A percentile compares a stretch with the other conserved stretches of the same genome.
phyloP scores from a whole-genome alignment of 2,113 vertebrate species.

The Thalassoma bifasciatum region DNA sequence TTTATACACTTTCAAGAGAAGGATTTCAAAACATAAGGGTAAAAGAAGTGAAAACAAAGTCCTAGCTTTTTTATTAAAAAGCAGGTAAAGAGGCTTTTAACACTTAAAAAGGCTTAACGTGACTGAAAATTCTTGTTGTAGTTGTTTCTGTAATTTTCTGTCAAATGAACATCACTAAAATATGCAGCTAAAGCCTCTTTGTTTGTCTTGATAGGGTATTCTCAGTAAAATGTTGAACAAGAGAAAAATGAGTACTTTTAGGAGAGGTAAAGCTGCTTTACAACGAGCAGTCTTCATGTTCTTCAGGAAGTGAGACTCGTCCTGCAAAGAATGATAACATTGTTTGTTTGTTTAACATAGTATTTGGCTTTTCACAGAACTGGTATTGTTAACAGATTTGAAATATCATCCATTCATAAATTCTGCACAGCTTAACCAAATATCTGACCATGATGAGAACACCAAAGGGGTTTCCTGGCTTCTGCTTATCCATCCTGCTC shows the following conservation, averaged over 20 bases:
- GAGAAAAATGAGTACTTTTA: conserved; percentile 85
- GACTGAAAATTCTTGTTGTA: too few relatives aligned
- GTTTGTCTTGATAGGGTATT: neutral
- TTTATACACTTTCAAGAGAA: too few relatives aligned
- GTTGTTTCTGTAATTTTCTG: conserved; percentile 5
- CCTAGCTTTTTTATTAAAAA: too few relatives aligned
- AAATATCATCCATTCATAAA: neutral
- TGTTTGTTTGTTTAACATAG: neutral
- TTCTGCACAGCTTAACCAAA: neutral
- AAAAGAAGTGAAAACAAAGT: too few relatives aligned
- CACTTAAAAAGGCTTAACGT: too few relatives aligned
- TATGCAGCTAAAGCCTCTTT: conserved; percentile 1
- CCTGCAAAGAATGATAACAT: conserved; percentile 81
- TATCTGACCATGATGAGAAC: conserved; percentile 93
- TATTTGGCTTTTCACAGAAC: too few relatives aligned
- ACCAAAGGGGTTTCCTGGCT: conserved; percentile 83
- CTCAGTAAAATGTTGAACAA: neutral
- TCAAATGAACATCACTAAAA: neutral
- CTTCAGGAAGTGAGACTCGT: conserved; percentile 98
- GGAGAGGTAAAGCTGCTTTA: conserved; percentile 90
- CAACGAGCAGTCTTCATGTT: conserved; percentile 95
- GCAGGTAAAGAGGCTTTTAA: too few relatives aligned
- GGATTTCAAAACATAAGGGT: too few relatives aligned
- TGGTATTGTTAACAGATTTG: too few relatives aligned
- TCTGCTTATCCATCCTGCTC: conserved; percentile 89